phyloP scores from a whole-genome alignment of 1,140 invertebrate genomes.

The Globodera ellingtonae region DNA sequence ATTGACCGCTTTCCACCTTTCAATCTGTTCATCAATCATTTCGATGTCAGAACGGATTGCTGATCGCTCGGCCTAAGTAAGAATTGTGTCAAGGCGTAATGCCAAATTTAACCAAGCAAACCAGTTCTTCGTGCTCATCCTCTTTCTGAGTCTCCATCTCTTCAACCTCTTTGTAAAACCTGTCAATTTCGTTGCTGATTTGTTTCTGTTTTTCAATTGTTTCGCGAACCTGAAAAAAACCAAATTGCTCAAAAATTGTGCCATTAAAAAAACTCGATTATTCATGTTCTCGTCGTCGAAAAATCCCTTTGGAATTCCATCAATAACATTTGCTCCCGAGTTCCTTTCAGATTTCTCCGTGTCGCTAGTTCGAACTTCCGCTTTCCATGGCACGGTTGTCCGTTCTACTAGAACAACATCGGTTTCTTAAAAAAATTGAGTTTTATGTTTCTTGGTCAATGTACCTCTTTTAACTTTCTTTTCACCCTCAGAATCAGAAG shows the following conservation, averaged over 20 bases:
- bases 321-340: constrained; percentile 26
- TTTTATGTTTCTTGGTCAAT: constrained; percentile 3
- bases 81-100: neutral
- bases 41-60: constrained; percentile 30
- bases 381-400: constrained; percentile 26
- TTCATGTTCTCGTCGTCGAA: constrained; percentile 39
- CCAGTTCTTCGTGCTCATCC: constrained; percentile 35
- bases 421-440: constrained; percentile 24
- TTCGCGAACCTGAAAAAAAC: constrained; percentile 32
- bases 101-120: constrained; percentile 7
- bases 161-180: constrained; percentile 38
- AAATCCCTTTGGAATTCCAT: constrained; percentile 37
- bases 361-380: constrained; percentile 14
- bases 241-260: constrained; percentile 18
- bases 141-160: constrained; percentile 42
- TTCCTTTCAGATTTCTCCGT: neutral
- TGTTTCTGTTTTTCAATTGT: constrained; percentile 41
- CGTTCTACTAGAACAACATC: neutral
- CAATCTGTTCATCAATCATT: constrained; percentile 40
- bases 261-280: constrained; percentile 19
- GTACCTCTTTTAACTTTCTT: constrained; percentile 4
- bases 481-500: neutral
- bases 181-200: constrained; percentile 32
- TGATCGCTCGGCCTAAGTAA: constrained; percentile 17
- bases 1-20: constrained; percentile 37